Evolutionary conservation across 1,140 invertebrate genomes (phyloP).

Genomic region (Drosophila biarmipes): DNA sequence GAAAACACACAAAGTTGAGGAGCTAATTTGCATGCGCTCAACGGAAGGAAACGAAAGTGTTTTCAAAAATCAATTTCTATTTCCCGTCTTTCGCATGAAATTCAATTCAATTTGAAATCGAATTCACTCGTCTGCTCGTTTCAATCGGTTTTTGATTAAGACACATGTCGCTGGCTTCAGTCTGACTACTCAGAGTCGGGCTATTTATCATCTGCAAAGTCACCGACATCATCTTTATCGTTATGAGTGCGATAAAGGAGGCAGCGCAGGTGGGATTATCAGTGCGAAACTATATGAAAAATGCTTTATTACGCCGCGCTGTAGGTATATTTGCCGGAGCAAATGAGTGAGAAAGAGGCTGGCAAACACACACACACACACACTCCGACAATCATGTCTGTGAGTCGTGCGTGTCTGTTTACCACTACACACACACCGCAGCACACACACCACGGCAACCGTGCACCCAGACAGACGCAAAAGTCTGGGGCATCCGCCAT

Average conservation of each 20-base stretch:
- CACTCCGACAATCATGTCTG: conserved; percentile 19
- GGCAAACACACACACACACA: conserved; percentile 72
- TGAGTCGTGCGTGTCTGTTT: conserved; percentile 67
- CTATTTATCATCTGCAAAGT: conserved; percentile 63
- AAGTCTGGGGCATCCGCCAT: conserved; percentile 53
- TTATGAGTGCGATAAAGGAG: conserved; percentile 1
- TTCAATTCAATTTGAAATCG: conserved; percentile 10
- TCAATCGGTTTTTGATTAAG: conserved; percentile 41
- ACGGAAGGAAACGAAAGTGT: conserved; percentile 41
- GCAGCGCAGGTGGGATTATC: background rate
- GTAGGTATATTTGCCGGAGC: conserved; percentile 58
- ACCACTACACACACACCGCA: conserved; percentile 52
- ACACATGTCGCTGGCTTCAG: conserved; percentile 25
- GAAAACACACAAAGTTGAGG: conserved; percentile 58
- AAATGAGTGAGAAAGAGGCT: conserved; percentile 67
- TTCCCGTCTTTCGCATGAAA: conserved; percentile 5
- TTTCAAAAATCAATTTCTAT: conserved; percentile 40
- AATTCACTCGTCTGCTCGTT: conserved; percentile 2
- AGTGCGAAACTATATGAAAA: conserved; percentile 69
- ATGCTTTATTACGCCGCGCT: conserved; percentile 72
- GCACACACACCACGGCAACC: background rate
- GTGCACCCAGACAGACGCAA: conserved; percentile 3
- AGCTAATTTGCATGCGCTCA: conserved; percentile 49
- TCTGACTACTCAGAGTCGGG: conserved; percentile 1
- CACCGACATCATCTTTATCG: conserved; percentile 36